Base-by-base conservation (phyloP, 2,113 vertebrate genomes). In the Athene cunicularia region DNA sequence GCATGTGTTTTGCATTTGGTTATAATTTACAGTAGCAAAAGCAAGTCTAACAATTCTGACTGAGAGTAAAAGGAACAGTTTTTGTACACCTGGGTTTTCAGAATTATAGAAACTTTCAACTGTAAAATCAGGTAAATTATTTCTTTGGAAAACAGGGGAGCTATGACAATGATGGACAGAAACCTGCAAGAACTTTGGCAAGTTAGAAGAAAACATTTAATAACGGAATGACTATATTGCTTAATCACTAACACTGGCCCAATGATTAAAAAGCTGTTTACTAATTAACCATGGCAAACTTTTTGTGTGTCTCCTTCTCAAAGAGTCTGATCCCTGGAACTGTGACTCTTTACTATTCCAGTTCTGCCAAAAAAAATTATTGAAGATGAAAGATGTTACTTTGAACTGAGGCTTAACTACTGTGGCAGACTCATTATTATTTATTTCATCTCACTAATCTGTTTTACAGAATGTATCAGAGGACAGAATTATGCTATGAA, bases 231-330 rank as follows among this genome's bases (percentile, higher is more conserved):
- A 91, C 39, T 49, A 18, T 72, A 56, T 53, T 2, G 4, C 55
- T 87, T 94, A 80, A 76, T 93, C 66, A 81, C 53, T 37, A 75
- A 33, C 62, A 81, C 16, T 68, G 41, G 23, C 79, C 35, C 41
- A 76, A 18, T 53, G 39, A 91, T 26, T 76, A 87, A 85, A 94
- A 95, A 85, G 6, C 14, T 81, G 21, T 87, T 93, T 91, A 83
- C 95, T 87, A 95, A 95, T 85, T 70, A 94, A 89, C 70, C 74
- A 59, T 19, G 35, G 32, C 32, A 91, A 90, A 87, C 41, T 67
- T 24, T 53, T 89, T 82, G 8, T 53, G n/a, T 79, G 37, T 71
- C 58, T 91, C 49, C 80, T 95, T 89, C 87, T 70, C 27, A 47
- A 67, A 73, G n/a, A 80, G 14, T 68, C 35, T 79, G 24, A 90